phyloP scores from a whole-genome alignment of 1,140 invertebrate genomes.

The Riptortus pedestris region DNA sequence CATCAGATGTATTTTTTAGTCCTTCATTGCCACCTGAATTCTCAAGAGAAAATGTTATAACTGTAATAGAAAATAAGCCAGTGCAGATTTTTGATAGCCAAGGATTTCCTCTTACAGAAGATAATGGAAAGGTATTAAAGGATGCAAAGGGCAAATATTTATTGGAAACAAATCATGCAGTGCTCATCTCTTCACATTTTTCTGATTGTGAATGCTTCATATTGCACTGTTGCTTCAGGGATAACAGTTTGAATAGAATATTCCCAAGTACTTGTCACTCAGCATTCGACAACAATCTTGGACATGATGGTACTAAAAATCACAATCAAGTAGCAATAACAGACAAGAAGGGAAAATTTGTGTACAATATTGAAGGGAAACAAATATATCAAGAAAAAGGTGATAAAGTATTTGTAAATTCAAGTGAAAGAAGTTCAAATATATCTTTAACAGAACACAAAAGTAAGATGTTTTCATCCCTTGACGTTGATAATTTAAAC shows the following conservation, averaged over 20 bases:
- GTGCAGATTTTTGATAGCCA: not conserved
- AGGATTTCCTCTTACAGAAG: slow-evolving; percentile 3
- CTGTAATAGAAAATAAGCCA: not conserved
- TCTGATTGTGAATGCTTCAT: too few relatives aligned
- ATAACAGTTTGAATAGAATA: not conserved
- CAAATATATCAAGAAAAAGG: not conserved
- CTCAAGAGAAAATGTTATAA: not conserved
- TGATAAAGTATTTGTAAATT: not conserved
- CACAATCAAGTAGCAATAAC: not conserved
- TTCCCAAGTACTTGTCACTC: not conserved
- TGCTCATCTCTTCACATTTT: not conserved
- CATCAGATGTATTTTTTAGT: not conserved
- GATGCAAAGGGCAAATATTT: not conserved
- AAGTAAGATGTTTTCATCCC: too few relatives aligned
- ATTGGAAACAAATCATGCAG: not conserved
- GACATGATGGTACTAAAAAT: not conserved
- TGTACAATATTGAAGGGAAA: not conserved
- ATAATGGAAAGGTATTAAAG: slow-evolving; percentile 10
- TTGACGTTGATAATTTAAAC: too few relatives aligned
- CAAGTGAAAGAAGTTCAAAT: not conserved
- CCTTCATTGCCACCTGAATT: not conserved
- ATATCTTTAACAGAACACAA: too few relatives aligned
- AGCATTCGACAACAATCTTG: not conserved
- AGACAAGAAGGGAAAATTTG: not conserved
- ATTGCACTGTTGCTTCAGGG: not conserved